Conservation (phyloP, 2,113 vertebrate species). For the Furnarius figulus region DNA sequence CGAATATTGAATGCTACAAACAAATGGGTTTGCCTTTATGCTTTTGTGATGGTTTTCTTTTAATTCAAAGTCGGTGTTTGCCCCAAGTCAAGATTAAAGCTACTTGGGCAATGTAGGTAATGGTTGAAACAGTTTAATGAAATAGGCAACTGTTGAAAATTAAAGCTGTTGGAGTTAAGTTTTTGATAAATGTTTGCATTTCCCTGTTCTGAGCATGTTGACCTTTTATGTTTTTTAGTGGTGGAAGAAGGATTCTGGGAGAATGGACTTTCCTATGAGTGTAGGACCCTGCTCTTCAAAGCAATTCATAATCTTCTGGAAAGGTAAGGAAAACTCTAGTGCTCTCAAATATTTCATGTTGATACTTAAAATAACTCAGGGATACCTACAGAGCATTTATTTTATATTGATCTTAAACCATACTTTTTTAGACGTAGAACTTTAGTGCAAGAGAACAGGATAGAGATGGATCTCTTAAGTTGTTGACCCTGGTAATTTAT, state of each 20-base stretch:
- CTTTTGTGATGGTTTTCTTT: not conserved
- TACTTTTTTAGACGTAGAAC: not conserved
- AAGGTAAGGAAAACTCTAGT: conserved; percentile 81
- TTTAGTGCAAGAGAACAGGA: not conserved
- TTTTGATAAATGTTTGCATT: not conserved
- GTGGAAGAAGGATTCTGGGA: conserved; percentile 97
- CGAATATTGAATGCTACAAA: not conserved
- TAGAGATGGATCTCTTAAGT: not conserved
- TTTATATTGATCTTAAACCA: not conserved
- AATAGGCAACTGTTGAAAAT: not conserved
- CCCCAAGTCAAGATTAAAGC: not conserved
- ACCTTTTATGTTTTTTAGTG: conserved; percentile 78
- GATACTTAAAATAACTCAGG: not conserved
- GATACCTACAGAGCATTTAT: not conserved
- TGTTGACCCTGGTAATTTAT: not conserved
- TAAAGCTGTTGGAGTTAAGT: not conserved
- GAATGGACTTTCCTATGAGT: conserved; percentile 97
- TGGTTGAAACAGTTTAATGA: not conserved
- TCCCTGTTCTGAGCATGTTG: not conserved
- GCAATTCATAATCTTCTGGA: conserved; percentile 98
- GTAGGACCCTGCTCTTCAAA: conserved; percentile 97
- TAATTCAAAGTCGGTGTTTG: not conserved
- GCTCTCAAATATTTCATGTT: not conserved
- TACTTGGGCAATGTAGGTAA: not conserved
- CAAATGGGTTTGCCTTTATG: not conserved